phyloP scores from a whole-genome alignment of 1,140 invertebrate species.

The Probaryconus sp. region DNA sequence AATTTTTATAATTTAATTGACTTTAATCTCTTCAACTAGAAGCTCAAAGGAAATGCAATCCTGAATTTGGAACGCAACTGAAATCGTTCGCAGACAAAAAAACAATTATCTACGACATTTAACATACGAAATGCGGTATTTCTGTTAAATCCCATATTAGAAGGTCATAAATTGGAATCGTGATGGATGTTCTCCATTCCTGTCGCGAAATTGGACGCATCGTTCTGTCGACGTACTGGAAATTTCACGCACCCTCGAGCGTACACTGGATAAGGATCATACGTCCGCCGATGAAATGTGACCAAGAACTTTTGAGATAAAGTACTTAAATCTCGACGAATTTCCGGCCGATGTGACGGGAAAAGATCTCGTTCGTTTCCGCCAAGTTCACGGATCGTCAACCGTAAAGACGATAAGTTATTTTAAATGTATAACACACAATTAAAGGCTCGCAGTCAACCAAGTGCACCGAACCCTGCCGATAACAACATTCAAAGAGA shows the following conservation, averaged over 20 bases:
- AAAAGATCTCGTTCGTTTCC: slow-evolving; percentile 52
- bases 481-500: too few relatives aligned
- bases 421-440: slow-evolving; percentile 49
- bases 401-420: slow-evolving; percentile 61
- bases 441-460: slow-evolving; percentile 30
- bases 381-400: slow-evolving; percentile 54
- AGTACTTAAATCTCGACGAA: slow-evolving; percentile 47
- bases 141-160: too few relatives aligned
- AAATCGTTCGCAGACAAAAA: too few relatives aligned
- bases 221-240: slow-evolving; percentile 47
- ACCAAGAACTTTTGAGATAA: slow-evolving; percentile 53
- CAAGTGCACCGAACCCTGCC: slow-evolving; percentile 15
- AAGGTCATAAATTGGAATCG: too few relatives aligned
- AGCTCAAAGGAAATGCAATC: too few relatives aligned
- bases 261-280: slow-evolving; percentile 53
- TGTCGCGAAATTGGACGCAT: slow-evolving; percentile 26
- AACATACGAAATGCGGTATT: too few relatives aligned
- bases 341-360: slow-evolving; percentile 48
- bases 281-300: slow-evolving; percentile 50
- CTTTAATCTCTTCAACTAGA: too few relatives aligned
- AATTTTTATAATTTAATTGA: too few relatives aligned
- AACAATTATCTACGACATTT: too few relatives aligned
- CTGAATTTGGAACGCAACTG: too few relatives aligned
- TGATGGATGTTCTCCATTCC: too few relatives aligned
- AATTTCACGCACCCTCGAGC: slow-evolving; percentile 54